These are phyloP conservation scores for Lasius fuliginosus DNA, from an alignment of 2,888 invertebrate species.

Conservation along the genomic window DNA sequence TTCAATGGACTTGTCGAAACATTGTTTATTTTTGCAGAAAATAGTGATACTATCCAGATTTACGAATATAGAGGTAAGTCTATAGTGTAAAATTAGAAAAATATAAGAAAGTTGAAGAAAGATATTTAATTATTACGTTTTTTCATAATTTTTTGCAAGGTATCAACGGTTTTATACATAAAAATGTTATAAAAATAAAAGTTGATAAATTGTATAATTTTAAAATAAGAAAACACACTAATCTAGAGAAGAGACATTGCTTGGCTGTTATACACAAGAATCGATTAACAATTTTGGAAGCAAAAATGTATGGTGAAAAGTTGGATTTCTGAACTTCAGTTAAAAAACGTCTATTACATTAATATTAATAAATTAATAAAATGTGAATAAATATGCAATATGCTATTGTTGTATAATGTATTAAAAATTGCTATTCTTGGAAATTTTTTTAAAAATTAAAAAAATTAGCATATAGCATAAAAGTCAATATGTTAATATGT, in stretches of 20 bases:
- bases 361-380: background rate
- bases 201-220: conserved; percentile 84
- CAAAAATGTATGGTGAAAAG: conserved; percentile 86
- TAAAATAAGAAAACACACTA: conserved; percentile 78
- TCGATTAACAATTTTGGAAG: conserved; percentile 84
- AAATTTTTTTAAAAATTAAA: background rate
- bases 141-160: conserved; percentile 74
- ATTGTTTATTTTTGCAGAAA: conserved; percentile 79
- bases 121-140: conserved; percentile 1
- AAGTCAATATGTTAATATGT: background rate
- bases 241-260: conserved; percentile 75
- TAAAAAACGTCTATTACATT: conserved; percentile 70
- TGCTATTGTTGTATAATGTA: conserved; percentile 7
- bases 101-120: background rate
- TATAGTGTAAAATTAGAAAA: background rate
- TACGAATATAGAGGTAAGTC: conserved; percentile 87
- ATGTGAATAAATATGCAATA: background rate
- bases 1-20: conserved; percentile 78
- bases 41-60: conserved; percentile 83
- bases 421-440: background rate
- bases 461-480: background rate
- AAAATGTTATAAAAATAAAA: conserved; percentile 82
- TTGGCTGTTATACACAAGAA: conserved; percentile 84
- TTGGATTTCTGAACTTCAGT: conserved; percentile 78
- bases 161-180: conserved; percentile 86